Conservation (phyloP, 2,888 invertebrate species). For the Drosophila nr. medialis region DNA sequence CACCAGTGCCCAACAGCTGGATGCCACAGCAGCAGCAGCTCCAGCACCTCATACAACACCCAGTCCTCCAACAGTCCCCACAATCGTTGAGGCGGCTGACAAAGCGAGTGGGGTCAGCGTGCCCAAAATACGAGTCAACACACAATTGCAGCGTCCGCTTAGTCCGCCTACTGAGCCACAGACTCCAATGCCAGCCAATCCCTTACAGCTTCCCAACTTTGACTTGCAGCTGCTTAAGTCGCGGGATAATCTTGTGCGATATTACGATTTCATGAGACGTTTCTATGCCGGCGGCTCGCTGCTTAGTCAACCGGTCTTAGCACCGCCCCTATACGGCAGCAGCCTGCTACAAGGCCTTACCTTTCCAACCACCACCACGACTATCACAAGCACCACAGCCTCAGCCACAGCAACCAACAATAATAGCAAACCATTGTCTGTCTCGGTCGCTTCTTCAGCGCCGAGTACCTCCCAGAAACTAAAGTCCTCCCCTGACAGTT, state of each 20-base stretch:
- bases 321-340: conserved; percentile 70
- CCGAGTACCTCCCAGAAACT: conserved; percentile 30
- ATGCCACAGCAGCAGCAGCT: conserved; percentile 12
- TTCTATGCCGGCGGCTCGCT: conserved; percentile 75
- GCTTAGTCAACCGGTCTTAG: conserved; percentile 69
- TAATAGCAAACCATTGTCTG: conserved; percentile 36
- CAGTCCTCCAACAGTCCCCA: conserved; percentile 24
- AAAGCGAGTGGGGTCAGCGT: conserved; percentile 54
- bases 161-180: conserved; percentile 57
- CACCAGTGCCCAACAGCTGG: conserved; percentile 20
- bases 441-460: conserved; percentile 29
- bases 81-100: conserved; percentile 17
- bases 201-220: conserved; percentile 44
- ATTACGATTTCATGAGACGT: conserved; percentile 83
- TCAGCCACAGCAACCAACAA: conserved; percentile 19
- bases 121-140: conserved; percentile 79
- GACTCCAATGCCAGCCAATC: conserved; percentile 5
- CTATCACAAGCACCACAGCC: conserved; percentile 12
- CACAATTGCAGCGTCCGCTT: conserved; percentile 75
- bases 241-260: conserved; percentile 80
- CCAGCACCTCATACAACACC: conserved; percentile 3
- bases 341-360: conserved; percentile 67
- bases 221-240: conserved; percentile 80
- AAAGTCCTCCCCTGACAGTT: conserved; percentile 67
- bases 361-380: conserved; percentile 56